Evolutionary conservation across 2,888 invertebrate species (phyloP), one percentile per base, ranked within the genome.

Genomic region (Achlya flavicornis): DNA sequence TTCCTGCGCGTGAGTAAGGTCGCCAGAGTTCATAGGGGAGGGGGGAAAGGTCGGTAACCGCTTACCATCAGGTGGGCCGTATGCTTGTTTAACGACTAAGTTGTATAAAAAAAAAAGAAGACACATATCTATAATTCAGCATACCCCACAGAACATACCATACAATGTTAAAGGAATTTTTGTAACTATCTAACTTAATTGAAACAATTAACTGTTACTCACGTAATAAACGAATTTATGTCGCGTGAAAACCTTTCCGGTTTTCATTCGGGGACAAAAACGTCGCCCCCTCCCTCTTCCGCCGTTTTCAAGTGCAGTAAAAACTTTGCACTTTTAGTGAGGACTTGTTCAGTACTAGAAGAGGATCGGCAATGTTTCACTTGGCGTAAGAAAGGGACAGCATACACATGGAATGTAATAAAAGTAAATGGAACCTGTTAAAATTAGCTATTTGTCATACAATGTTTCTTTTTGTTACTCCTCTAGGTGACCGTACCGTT

Each of bases 151-250:
- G 38, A 48, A 53, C 53, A 8, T 64, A 67, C 65, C 61, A 63
- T 67, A 62, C 64, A 26, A 64, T 65, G 61, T 64, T n/a, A n/a
- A 5, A 58, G 53, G 16, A 58, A 70, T 74, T 71, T 77, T 80
- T 69, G 71, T 26, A 60, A 75, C 66, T 73, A 70, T 66, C 69
- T 83, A 81, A 86, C 81, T 85, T 87, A 87, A 88, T 87, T 88
- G 82, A 85, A 86, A 86, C 85, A 87, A 85, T 87, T 84, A 84
- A 75, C 76, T 66, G 66, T 65, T 74, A 75, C 80, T 77, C 77
- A 75, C 77, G 79, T 81, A 79, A 82, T 83, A 82, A 82, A 81
- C 78, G 77, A 80, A 84, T 73, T 67, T 67, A 72, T 64, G 62
- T 58, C 66, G 70, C 69, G 69, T 73, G 71, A 80, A 46, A 78